Percentiles rank a stretch among this genome's conserved stretches.
Evolutionary conservation across 2,113 vertebrate species (phyloP).

Genomic region (Hystrix brachyura): DNA sequence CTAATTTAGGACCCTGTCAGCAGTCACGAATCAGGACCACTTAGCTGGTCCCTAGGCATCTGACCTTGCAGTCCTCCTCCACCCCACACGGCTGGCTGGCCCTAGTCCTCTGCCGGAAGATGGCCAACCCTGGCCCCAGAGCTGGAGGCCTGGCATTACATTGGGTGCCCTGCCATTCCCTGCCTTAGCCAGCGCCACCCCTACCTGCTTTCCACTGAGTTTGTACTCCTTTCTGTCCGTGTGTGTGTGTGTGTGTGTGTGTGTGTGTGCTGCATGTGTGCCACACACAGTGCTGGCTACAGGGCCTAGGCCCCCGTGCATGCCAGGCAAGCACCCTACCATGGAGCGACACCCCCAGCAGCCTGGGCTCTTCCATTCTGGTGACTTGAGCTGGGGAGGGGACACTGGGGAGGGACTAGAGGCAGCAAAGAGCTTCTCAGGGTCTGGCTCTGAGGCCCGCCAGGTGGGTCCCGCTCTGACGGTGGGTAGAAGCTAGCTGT

Average conservation of each 20-base stretch:
- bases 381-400: background rate
- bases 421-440: background rate
- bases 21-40: background rate
- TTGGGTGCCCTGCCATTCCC: background rate
- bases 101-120: background rate
- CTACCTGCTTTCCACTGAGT: no score
- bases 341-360: background rate
- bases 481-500: background rate
- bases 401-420: background rate
- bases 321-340: background rate
- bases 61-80: background rate
- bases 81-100: background rate
- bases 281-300: no score
- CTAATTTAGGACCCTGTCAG: background rate
- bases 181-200: background rate
- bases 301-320: background rate
- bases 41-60: background rate
- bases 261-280: background rate
- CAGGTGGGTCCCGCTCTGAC: background rate
- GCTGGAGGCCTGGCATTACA: background rate
- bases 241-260: background rate
- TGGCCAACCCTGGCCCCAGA: background rate
- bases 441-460: background rate
- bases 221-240: background rate
- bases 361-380: background rate